Percentiles rank a stretch among this genome's conserved stretches.
Conservation (phyloP, 2,113 vertebrate species). For the Planiliza haematocheilus region DNA sequence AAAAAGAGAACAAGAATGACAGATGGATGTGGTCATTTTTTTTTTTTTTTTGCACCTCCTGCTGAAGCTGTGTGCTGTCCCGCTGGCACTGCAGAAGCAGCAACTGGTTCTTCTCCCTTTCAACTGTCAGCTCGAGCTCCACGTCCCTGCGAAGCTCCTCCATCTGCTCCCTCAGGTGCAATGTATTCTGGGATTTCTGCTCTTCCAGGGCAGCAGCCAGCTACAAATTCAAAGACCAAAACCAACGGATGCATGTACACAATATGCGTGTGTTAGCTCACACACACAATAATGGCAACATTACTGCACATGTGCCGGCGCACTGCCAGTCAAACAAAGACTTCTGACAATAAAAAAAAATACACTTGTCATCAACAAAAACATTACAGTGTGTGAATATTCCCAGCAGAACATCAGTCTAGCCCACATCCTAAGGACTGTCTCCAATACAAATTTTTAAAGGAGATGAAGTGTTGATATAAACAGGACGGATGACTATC, state of each 20-base stretch:
- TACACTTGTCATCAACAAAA: not conserved
- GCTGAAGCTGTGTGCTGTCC: conserved; percentile 82
- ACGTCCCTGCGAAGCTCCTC: conserved; percentile 82
- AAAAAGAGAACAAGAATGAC: conserved; percentile 6
- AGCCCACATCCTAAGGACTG: conserved; percentile 32
- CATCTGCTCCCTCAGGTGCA: conserved; percentile 78
- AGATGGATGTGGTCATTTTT: not conserved
- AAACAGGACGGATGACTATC: conserved; percentile 60
- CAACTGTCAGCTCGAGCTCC: conserved; percentile 81
- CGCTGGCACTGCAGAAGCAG: conserved; percentile 82
- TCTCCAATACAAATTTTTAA: conserved; percentile 37
- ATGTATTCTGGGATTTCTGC: conserved; percentile 76
- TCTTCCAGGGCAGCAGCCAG: conserved; percentile 80
- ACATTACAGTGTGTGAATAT: conserved; percentile 13
- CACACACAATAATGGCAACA: not conserved
- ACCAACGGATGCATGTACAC: not conserved
- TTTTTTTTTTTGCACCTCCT: conserved; percentile 75
- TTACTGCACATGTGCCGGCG: not conserved
- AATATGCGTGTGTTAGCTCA: conserved; percentile 8
- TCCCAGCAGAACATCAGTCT: conserved; percentile 8
- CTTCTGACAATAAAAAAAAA: not conserved
- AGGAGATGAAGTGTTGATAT: conserved; percentile 36
- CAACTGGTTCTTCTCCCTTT: conserved; percentile 87
- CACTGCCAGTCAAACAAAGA: not conserved
- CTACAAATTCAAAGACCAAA: conserved; percentile 71